Conservation (phyloP, 2,113 vertebrate genomes). For the Centropristis striata region DNA sequence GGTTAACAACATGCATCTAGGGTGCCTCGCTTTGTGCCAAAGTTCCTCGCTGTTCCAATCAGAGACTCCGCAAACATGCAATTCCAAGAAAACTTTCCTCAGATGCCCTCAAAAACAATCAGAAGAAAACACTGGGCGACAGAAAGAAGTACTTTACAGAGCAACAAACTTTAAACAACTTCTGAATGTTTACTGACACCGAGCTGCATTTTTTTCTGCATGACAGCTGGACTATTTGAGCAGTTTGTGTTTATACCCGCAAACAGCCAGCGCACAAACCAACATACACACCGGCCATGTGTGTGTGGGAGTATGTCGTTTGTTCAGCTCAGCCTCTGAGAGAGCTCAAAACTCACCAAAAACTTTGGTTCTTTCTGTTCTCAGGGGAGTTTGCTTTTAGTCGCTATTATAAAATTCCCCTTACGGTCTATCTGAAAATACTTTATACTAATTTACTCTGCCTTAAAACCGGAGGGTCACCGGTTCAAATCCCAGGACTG, state of each 20-base stretch:
- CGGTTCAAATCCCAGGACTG: too few relatives aligned
- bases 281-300: too few relatives aligned
- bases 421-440: background rate
- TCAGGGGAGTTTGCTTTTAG: background rate
- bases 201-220: background rate
- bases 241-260: background rate
- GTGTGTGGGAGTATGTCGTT: too few relatives aligned
- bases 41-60: conserved; percentile 17
- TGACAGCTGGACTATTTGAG: background rate
- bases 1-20: conserved; percentile 41
- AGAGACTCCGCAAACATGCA: background rate
- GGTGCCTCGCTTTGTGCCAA: conserved; percentile 27
- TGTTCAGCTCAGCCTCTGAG: too few relatives aligned
- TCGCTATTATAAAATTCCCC: background rate
- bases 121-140: background rate
- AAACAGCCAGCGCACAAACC: too few relatives aligned
- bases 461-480: too few relatives aligned
- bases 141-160: background rate
- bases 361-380: background rate
- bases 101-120: conserved; percentile 8
- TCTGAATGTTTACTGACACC: background rate
- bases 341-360: too few relatives aligned
- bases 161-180: background rate
- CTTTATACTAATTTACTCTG: too few relatives aligned
- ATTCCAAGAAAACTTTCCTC: conserved; percentile 11